Evolutionary conservation across 53 echinoderm and acorn worm genomes (phyloP).

Genomic region (Astropecten irregularis): DNA sequence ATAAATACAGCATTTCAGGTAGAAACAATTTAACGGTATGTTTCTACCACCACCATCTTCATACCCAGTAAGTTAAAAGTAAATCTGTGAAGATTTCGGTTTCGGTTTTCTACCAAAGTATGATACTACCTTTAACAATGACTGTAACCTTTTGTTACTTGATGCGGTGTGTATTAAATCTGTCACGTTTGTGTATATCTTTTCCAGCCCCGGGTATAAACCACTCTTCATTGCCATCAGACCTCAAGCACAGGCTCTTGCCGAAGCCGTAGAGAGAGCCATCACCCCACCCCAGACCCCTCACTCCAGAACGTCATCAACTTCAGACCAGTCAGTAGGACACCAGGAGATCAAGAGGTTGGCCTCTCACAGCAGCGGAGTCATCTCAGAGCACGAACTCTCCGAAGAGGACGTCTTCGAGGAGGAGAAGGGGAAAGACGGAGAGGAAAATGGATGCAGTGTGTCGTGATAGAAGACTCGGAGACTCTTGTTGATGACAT

Average conservation of each 20-base stretch:
- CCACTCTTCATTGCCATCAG: slow-evolving; percentile 81
- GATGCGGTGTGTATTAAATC: no score
- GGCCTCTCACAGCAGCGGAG: slow-evolving; percentile 64
- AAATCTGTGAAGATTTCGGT: no score
- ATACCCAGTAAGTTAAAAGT: no score
- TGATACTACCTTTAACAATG: no score
- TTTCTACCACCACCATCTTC: no score
- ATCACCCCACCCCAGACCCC: slow-evolving; percentile 75
- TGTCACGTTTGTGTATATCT: no score
- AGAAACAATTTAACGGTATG: no score
- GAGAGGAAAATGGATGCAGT: slow-evolving; percentile 59
- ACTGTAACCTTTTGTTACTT: no score
- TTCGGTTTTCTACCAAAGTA: no score
- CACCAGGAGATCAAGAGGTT: slow-evolving; percentile 73
- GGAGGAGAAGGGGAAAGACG: slow-evolving; percentile 54
- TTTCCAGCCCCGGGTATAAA: slow-evolving; percentile 83
- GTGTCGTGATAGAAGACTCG: slow-evolving; percentile 63
- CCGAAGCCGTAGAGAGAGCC: slow-evolving; percentile 74
- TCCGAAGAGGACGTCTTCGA: slow-evolving; percentile 86
- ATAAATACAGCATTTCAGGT: no score
- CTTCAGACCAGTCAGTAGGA: slow-evolving; percentile 81
- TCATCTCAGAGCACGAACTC: slow-evolving; percentile 75
- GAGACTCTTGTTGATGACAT: no score
- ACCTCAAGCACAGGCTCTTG: slow-evolving; percentile 80
- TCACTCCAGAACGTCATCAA: slow-evolving; percentile 59